phyloP scores from a whole-genome alignment of 64 coral and sea anemone genomes.

The Montipora foliosa region DNA sequence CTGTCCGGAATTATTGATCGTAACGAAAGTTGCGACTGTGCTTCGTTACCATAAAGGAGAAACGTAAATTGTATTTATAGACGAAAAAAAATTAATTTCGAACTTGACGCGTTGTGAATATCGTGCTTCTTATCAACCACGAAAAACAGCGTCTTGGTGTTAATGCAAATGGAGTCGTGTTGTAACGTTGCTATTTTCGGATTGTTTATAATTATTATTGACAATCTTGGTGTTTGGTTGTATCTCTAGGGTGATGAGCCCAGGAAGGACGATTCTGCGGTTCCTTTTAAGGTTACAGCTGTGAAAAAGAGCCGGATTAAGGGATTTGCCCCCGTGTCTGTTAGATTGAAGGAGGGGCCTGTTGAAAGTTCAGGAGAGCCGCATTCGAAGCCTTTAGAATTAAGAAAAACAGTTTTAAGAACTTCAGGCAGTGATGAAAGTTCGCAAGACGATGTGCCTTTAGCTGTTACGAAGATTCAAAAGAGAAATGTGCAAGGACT shows the following conservation, averaged over 20 bases:
- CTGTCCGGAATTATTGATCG: no score
- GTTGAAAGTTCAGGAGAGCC: not conserved
- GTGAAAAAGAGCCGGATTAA: slow-evolving; percentile 44
- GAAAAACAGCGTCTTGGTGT: not conserved
- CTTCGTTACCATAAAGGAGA: no score
- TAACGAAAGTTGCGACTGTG: no score
- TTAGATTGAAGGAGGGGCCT: slow-evolving; percentile 23
- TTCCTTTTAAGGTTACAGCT: slow-evolving; percentile 54
- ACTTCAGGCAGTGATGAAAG: not conserved
- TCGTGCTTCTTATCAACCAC: no score
- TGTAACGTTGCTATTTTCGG: not conserved
- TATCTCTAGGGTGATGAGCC: slow-evolving; percentile 34
- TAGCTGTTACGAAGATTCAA: not conserved
- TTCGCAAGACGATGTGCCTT: not conserved
- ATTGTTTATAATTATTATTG: not conserved
- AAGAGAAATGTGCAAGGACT: slow-evolving; percentile 4
- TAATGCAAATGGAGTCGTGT: not conserved
- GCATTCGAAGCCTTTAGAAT: not conserved
- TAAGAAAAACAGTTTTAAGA: not conserved
- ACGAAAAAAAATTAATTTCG: no score
- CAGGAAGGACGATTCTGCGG: slow-evolving; percentile 14
- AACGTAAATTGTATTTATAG: no score
- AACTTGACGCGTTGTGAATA: no score
- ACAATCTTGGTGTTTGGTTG: slow-evolving; percentile 9
- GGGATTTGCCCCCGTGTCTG: slow-evolving; percentile 35